Evolutionary conservation across 1,140 invertebrate species (phyloP).

Genomic region (Subanguina moxae): DNA sequence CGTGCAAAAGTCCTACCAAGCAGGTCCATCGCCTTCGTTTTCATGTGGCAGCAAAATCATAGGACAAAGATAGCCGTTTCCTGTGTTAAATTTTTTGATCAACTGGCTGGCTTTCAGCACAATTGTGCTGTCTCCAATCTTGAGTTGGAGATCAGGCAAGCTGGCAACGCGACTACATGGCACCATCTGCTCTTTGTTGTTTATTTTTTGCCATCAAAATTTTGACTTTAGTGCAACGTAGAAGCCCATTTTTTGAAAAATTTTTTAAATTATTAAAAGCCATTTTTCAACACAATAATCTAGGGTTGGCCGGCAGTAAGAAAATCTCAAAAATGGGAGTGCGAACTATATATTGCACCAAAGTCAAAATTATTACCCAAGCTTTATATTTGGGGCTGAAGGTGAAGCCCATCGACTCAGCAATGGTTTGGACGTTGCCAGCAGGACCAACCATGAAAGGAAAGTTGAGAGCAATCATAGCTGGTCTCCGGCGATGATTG

Average conservation of each 20-base stretch:
- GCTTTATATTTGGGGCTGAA: neutral
- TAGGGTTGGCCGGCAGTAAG: no score
- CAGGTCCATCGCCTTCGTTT: neutral
- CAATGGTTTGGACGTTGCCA: conserved; percentile 3
- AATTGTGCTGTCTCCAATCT: neutral
- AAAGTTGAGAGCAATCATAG: neutral
- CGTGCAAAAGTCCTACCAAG: neutral
- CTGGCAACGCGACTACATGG: neutral
- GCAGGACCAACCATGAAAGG: neutral
- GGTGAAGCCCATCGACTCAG: neutral
- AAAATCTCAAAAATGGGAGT: no score
- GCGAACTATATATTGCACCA: no score
- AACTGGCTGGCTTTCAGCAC: neutral
- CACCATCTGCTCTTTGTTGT: no score
- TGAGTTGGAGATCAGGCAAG: neutral
- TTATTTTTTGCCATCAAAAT: no score
- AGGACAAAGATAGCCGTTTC: neutral
- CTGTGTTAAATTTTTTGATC: neutral
- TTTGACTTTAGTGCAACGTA: no score
- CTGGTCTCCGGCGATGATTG: neutral
- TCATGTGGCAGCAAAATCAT: neutral
- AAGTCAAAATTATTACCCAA: no score
- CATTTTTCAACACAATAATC: no score
- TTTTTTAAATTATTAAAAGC: no score
- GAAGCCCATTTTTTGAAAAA: no score